A percentile compares a stretch with the other conserved stretches of the same genome.
These are phyloP conservation scores for Dendrolimus pini DNA, from an alignment of 2,888 invertebrate species.

Conservation along the genomic window DNA sequence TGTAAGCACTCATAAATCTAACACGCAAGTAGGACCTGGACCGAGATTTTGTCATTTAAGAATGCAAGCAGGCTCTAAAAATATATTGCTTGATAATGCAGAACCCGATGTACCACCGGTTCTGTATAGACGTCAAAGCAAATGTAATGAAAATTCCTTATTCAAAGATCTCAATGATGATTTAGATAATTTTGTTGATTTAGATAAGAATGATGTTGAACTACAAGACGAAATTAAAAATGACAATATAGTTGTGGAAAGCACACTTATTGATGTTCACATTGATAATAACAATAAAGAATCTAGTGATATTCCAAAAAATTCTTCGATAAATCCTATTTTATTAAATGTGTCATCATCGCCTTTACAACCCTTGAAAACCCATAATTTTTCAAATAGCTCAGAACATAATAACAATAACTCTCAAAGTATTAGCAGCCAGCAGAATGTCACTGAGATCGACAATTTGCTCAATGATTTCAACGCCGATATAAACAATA, in stretches of 20 bases:
- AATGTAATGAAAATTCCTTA: slow-evolving; percentile 61
- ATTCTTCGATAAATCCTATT: slow-evolving; percentile 55
- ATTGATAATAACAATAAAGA: slow-evolving; percentile 62
- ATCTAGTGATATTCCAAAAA: slow-evolving; percentile 35
- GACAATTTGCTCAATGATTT: slow-evolving; percentile 61
- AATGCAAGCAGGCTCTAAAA: slow-evolving; percentile 86
- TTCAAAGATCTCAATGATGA: slow-evolving; percentile 64
- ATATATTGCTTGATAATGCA: slow-evolving; percentile 87
- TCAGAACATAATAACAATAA: slow-evolving; percentile 61
- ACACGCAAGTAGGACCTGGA: slow-evolving; percentile 74
- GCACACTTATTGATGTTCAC: slow-evolving; percentile 65
- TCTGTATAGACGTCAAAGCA: slow-evolving; percentile 80
- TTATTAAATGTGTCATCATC: slow-evolving; percentile 65
- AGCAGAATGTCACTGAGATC: slow-evolving; percentile 50
- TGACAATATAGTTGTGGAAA: slow-evolving; percentile 58
- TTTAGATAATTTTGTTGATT: slow-evolving; percentile 53
- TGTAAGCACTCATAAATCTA: slow-evolving; percentile 68
- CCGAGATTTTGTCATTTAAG: slow-evolving; percentile 86
- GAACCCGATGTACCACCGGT: slow-evolving; percentile 84
- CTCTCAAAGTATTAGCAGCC: slow-evolving; percentile 51
- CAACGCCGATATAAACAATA: slow-evolving; percentile 34
- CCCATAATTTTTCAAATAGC: slow-evolving; percentile 59
- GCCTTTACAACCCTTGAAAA: slow-evolving; percentile 65
- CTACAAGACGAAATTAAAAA: slow-evolving; percentile 38
- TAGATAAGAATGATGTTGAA: slow-evolving; percentile 44